phyloP scores from a whole-genome alignment of 2,113 vertebrate genomes.

The Lagopus muta region DNA sequence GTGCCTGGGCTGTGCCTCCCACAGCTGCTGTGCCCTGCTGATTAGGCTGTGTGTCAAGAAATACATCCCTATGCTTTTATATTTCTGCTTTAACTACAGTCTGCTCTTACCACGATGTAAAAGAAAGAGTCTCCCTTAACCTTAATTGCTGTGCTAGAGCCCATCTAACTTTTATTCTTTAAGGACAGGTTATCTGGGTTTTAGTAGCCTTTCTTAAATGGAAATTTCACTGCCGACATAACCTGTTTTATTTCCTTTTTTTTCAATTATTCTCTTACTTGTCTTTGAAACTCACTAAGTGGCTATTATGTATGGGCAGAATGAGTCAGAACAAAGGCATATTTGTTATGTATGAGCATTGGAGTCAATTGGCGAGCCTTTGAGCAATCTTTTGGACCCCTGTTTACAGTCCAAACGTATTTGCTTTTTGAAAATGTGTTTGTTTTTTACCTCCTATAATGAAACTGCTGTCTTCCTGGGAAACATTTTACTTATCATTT shows the following conservation, averaged over 20 bases:
- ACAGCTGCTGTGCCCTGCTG: neutral
- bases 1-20: neutral
- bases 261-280: constrained; percentile 18
- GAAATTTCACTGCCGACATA: neutral
- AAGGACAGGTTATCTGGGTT: neutral
- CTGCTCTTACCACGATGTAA: neutral
- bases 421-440: constrained; percentile 12
- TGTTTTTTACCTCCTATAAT: constrained; percentile 6
- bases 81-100: neutral
- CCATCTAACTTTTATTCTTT: neutral
- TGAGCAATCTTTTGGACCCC: constrained; percentile 2
- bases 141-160: neutral
- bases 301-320: neutral
- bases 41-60: neutral
- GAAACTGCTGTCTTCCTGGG: neutral
- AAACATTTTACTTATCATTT: constrained; percentile 1
- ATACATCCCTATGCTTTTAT: neutral
- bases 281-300: constrained; percentile 12
- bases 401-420: constrained; percentile 26
- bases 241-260: constrained; percentile 10
- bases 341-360: neutral
- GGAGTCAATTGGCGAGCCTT: constrained; percentile 13
- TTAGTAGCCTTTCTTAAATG: constrained; percentile 27
- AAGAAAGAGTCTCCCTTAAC: neutral
- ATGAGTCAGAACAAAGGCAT: neutral